Base-by-base conservation (phyloP, 1,140 invertebrate species). In the Sipha flava region DNA sequence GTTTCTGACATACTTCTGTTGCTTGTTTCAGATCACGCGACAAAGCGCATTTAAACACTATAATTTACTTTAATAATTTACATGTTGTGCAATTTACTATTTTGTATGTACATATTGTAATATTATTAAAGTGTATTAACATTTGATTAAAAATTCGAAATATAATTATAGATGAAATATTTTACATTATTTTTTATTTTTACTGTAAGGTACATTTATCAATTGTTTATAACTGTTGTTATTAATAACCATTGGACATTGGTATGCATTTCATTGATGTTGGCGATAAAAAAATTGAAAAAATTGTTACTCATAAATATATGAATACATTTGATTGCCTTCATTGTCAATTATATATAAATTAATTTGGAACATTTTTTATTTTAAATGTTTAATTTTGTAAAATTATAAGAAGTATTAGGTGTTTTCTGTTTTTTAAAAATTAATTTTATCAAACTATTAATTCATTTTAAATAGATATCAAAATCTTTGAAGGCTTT, bases 31-130 rank as follows among this genome's bases (percentile, higher is more conserved):
- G 73, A 77, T 77, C 73, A 77, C 73, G 49, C 70, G 29, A 75
- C 70, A 75, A 75, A 75, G 70, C 49, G 34, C 49, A 77, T 77
- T 77, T 77, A 59, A 26, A 57, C 73, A 77, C n/a, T 73, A 73
- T 75, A 16, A 43, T n/a, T 77, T 77, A 9, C 73, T 77, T 77
- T 77, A 77, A 77, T 77, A 77, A 77, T 57, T 77, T 77, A 77
- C 73, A 77, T 77, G 73, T 77, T 57, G 73, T 77, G 73, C 73
- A 77, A 77, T 77, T 77, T 57, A 77, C 73, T 59, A 59, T 57
- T 52, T 77, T 77, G 73, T 77, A 59, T 77, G 73, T 77, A 77
- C 73, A 77, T 77, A 77, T 77, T 77, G 73, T 77, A 77, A 59
- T 43, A 77, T 77, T 77, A 77, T 77, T 77, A 77, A 77, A 77